phyloP scores from a whole-genome alignment of 2,797 vertebrate genomes.

The Pangasius krempfi region DNA sequence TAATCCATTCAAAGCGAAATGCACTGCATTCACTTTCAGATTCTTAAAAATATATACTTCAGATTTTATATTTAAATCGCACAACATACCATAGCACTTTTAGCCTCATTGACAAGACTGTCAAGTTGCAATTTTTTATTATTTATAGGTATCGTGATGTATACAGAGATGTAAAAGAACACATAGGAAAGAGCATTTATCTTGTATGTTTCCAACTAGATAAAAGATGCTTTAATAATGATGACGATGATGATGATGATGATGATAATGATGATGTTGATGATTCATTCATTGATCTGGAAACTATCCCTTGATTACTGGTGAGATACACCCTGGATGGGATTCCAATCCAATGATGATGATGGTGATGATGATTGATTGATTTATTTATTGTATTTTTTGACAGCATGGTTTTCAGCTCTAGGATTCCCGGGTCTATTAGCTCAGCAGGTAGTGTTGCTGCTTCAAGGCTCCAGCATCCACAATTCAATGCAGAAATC shows the following conservation, averaged over 20 bases:
- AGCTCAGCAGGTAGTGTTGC: not conserved
- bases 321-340: not conserved
- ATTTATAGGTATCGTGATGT: not conserved
- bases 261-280: not conserved
- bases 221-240: not conserved
- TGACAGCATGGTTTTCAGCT: not conserved
- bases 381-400: not conserved
- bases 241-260: not conserved
- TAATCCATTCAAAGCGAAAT: no score
- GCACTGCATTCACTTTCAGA: not conserved
- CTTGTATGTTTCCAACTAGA: not conserved
- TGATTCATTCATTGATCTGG: not conserved
- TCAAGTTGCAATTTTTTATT: not conserved
- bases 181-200: not conserved
- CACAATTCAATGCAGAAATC: not conserved
- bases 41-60: not conserved
- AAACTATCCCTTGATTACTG: not conserved
- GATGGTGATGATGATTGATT: not conserved
- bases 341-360: not conserved
- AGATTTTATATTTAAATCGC: not conserved
- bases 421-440: not conserved
- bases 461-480: not conserved
- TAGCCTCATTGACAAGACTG: not conserved
- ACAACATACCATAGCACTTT: not conserved
- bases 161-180: not conserved